Conservation (phyloP, 1,140 invertebrate genomes). For the Drosophila hydei region DNA sequence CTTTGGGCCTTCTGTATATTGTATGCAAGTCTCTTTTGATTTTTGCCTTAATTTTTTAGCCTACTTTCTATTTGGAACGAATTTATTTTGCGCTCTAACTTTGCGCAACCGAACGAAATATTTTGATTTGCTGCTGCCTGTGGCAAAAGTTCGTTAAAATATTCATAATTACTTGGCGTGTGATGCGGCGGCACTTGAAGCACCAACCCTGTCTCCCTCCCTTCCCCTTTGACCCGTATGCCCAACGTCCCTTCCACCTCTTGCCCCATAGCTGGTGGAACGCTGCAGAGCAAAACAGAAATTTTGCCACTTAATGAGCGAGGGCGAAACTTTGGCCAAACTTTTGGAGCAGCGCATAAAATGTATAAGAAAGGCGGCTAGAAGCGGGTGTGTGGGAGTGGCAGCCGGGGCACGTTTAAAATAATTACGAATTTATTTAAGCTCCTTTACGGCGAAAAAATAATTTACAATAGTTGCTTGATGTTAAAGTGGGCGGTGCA, state of each 20-base stretch:
- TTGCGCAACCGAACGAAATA: slow-evolving; percentile 74
- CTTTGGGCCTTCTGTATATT: slow-evolving; percentile 33
- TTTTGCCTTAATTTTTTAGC: slow-evolving; percentile 46
- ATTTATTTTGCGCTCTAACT: slow-evolving; percentile 75
- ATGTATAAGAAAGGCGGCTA: slow-evolving; percentile 22
- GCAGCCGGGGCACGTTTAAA: slow-evolving; percentile 68
- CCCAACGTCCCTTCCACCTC: slow-evolving; percentile 10
- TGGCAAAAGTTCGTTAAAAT: slow-evolving; percentile 82
- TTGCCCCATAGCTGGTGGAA: slow-evolving; percentile 39
- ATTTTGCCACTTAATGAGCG: slow-evolving; percentile 78
- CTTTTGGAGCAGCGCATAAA: slow-evolving; percentile 46
- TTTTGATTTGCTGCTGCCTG: slow-evolving; percentile 80
- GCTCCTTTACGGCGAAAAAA: slow-evolving; percentile 73
- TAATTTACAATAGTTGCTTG: slow-evolving; percentile 67
- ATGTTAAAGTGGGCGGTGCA: slow-evolving; percentile 12
- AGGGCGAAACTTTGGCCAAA: slow-evolving; percentile 71
- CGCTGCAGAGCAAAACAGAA: slow-evolving; percentile 74
- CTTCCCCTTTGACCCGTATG: background rate
- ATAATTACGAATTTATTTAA: slow-evolving; percentile 82
- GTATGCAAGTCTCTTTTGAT: slow-evolving; percentile 53
- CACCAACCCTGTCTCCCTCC: background rate
- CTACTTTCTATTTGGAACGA: slow-evolving; percentile 46
- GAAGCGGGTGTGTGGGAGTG: slow-evolving; percentile 39
- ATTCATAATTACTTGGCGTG: slow-evolving; percentile 82
- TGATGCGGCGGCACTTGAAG: slow-evolving; percentile 73